These are phyloP conservation scores for Falco cherrug DNA, from an alignment of 2,797 vertebrate genomes.

Conservation along the genomic window DNA sequence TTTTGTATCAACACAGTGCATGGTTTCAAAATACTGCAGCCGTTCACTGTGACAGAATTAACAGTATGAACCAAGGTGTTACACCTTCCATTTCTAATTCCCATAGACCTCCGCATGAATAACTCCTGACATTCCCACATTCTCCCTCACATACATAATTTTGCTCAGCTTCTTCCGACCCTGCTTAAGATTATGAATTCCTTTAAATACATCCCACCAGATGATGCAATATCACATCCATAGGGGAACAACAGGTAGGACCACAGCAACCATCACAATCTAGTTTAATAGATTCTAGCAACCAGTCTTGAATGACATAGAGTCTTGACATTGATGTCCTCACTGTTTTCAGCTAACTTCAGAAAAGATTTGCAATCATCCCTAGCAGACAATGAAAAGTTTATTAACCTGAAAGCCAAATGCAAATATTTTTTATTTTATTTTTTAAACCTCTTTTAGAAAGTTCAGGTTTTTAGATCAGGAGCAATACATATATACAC, in stretches of 20 bases:
- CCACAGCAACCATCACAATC: background rate
- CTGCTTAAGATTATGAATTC: background rate
- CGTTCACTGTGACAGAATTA: background rate
- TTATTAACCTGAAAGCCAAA: background rate
- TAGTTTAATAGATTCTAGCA: background rate
- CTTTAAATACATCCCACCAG: background rate
- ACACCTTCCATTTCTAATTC: background rate
- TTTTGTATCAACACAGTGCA: background rate
- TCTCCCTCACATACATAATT: background rate
- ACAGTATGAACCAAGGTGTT: background rate
- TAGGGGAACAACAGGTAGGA: background rate
- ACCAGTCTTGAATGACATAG: background rate
- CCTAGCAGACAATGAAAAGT: background rate
- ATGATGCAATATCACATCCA: background rate
- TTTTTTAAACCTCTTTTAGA: background rate
- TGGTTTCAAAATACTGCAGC: background rate
- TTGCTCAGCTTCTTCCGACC: background rate
- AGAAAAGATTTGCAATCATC: background rate
- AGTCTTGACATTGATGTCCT: background rate
- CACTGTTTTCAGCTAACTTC: background rate
- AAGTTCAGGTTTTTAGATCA: background rate
- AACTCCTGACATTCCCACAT: background rate
- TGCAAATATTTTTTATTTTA: background rate
- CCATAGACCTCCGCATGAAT: background rate
- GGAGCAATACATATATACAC: background rate